Conservation (phyloP, 1,140 invertebrate species). For the Trinorchestia longiramus region DNA sequence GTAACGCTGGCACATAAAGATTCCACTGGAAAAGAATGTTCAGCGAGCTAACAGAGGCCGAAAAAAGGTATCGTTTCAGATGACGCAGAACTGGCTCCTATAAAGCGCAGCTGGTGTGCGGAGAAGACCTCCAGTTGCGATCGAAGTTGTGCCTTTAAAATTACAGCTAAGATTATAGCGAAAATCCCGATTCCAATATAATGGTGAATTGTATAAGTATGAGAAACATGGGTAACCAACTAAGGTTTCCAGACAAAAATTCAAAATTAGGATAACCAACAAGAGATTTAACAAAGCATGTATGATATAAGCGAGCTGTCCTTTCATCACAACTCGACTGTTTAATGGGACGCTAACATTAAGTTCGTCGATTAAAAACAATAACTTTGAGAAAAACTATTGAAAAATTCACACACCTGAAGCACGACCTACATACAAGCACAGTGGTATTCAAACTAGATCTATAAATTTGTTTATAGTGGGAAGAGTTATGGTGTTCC, state of each 20-base stretch:
- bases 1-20: background rate
- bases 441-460: background rate
- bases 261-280: background rate
- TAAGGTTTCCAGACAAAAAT: background rate
- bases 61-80: background rate
- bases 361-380: background rate
- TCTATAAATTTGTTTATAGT: background rate
- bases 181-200: background rate
- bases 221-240: background rate
- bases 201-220: background rate
- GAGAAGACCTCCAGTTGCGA: background rate
- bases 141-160: background rate
- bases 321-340: background rate
- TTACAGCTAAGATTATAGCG: background rate
- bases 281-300: background rate
- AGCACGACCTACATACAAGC: background rate
- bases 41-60: background rate
- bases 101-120: background rate
- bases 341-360: background rate
- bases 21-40: background rate
- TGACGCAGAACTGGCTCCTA: background rate
- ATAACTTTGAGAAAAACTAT: background rate
- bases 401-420: background rate
- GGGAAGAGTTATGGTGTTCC: background rate
- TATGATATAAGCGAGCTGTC: background rate